Base-by-base conservation (phyloP, 1,140 invertebrate genomes). In the Zaprionus gabonicus region DNA sequence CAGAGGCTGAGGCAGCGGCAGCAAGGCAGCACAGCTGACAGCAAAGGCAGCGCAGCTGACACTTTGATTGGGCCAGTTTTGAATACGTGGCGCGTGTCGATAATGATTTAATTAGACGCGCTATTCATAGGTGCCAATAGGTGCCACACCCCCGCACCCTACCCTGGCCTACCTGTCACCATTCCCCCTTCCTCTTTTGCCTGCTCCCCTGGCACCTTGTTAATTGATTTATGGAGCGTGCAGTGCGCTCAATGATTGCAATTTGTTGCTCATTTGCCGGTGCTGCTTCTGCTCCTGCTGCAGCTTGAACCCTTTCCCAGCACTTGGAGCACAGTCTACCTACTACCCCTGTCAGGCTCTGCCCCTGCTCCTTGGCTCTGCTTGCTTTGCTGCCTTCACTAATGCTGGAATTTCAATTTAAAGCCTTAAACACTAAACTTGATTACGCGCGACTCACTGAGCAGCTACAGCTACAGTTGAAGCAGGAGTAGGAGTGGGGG, bases 391-490 rank as follows among this genome's bases (percentile, higher is more conserved):
- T 90, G 88, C 81, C 81, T 76, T 28, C 69, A 57, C 81, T 88
- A 88, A 84, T 88, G 85, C 84, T 65, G 84, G 84, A 88, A 88
- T 88, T 88, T 90, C 84, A 88, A 90, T 88, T 88, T 90, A 78
- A 74, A 78, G 76, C 71, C 65, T 78, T 90, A 90, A 88, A 90
- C 81, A 88, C 84, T 79, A 84, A 88, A 90, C 81, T 90, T 90
- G 85, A 88, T 88, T 90, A 90, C 81, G 64, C 58, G 55, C 68
- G 68, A 71, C 68, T 76, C 76, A 79, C 67, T 79, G 79, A 79
- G 25, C 79, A 76, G 49, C 66, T 62, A 66, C 71, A 2, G 49
- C 12, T 13, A 9, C 27, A 13, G 25, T 12, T 1, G 15, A 0
- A 44, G 41, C 1, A 41, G 38, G 1, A 41, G 38, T 2, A n/a